Base-by-base conservation (phyloP, 2,888 invertebrate species). In the Tryphoninae sp. region DNA sequence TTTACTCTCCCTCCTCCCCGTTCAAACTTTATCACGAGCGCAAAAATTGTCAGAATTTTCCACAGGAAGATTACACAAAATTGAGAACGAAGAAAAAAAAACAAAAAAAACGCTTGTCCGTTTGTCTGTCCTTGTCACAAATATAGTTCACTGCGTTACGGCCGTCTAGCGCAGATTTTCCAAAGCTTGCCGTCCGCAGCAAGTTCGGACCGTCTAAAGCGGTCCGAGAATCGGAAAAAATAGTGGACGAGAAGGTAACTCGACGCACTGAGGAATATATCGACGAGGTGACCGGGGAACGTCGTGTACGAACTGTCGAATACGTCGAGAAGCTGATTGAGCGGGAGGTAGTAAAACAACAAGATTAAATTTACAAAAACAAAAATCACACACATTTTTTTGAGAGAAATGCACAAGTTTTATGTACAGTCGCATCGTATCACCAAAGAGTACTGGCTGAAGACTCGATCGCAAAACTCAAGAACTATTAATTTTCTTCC, bases 241-340 rank as follows among this genome's bases (percentile, higher is more conserved):
- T 97, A 91, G 95, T 97, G 92, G 96, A 96, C 92, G 97, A 97
- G 94, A 97, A 96, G 93, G 95, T 97, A 89, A 96, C 96, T 88
- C 93, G 94, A 83, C 95, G 96, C 92, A 97, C 97, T 85, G 97
- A 97, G 94, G 97, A 97, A 93, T 97, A 96, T 93, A 92, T 96
- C 89, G 97, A 97, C 93, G 97, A 97, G 89, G 93, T 94, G 88
- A 97, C 97, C 88, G 97, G 97, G 90, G 96, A 96, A 93, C 95
- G 95, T 92, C 96, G 95, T 93, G 95, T 97, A 92, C 95, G 97
- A 93, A 97, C 97, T 89, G 95, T 97, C 93, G 97, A 97, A 94
- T 97, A 97, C 94, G 96, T 97, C 93, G 97, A 97, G 95, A 97
- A 97, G 95, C 95, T 97, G 93, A 97, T 97, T 94, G 97, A 97